Evolutionary conservation across 2,113 vertebrate species (phyloP).

Genomic region (Hippoglossus stenolepis): DNA sequence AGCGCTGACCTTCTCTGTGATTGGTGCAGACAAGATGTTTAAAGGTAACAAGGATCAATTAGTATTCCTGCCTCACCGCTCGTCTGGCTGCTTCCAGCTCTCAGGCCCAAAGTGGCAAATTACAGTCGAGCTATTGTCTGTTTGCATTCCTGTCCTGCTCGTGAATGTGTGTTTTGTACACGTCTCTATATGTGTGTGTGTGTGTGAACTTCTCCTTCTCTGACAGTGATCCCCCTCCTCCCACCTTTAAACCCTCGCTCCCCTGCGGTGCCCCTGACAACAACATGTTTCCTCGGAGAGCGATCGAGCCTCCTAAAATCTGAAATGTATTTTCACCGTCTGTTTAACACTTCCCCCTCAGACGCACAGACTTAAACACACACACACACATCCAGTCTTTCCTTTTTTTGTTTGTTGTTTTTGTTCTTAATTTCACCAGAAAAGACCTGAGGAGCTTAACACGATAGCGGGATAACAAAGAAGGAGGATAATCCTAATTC

Average conservation of each 20-base stretch:
- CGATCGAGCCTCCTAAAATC: constrained; percentile 43
- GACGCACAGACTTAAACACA: not conserved
- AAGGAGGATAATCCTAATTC: constrained; percentile 66
- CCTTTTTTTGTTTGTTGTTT: constrained; percentile 63
- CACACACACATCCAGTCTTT: constrained; percentile 15
- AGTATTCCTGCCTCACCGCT: constrained; percentile 65
- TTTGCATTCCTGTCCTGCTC: constrained; percentile 44
- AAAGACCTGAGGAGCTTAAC: constrained; percentile 56
- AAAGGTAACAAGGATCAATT: constrained; percentile 74
- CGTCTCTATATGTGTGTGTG: constrained; percentile 7
- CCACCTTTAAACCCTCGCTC: constrained; percentile 38
- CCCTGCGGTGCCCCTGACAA: constrained; percentile 55
- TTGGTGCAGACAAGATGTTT: constrained; percentile 61
- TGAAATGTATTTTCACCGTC: constrained; percentile 14
- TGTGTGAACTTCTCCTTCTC: constrained; percentile 53
- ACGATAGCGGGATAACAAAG: constrained; percentile 63
- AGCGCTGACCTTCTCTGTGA: constrained; percentile 72
- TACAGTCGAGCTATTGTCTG: constrained; percentile 61
- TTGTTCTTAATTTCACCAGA: constrained; percentile 62
- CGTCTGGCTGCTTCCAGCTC: constrained; percentile 23
- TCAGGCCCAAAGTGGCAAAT: constrained; percentile 37
- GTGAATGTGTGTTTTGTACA: constrained; percentile 7
- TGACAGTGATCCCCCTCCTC: constrained; percentile 52
- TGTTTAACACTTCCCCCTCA: not conserved
- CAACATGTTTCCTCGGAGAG: constrained; percentile 71